Evolutionary conservation across 2,888 invertebrate genomes (phyloP), one percentile per base, ranked within the genome.

Genomic region (Ormyrus labotus): DNA sequence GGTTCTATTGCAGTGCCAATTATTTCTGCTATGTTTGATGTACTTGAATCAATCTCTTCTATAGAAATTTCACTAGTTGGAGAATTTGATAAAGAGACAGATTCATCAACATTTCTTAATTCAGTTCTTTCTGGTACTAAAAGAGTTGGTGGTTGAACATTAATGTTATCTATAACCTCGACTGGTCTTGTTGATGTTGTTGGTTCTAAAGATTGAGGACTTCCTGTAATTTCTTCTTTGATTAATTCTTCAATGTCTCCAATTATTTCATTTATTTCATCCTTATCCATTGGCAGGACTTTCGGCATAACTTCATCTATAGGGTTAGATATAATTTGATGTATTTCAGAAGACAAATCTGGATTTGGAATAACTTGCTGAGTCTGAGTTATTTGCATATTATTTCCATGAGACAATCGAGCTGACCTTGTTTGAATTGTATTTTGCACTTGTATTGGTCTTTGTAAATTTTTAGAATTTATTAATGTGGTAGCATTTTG

Each of bases 31-130:
- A 93, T 91, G 85, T 92, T 92, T 0, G 92, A 92, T 47, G 92
- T 92, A 61, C 92, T 92, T 19, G 92, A 92, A 84, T 92, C 92
- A n/a, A 92, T 92, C 74, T 92, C 92, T 83, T 92, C 92, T 77
- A 92, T 92, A 79, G 92, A 92, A 81, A 92, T 92, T 86, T 92
- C 92, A 10, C 92, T 92, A 57, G 92, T 86, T 0, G 92, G 91
- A 11, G 92, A 92, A 84, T 92, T 91, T 5, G 91, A 90, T 8
- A 91, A 87, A 2, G 92, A 88, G n/a, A 92, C 90, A 47, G 91
- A 87, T 81, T 91, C 92, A 45, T 76, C 61, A 50, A 92, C 88
- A 83, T 92, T 91, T 81, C 92, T 91, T 11, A 91, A 89, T 85
- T 92, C 91, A 48, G 90, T 85, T 77, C 84, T 84, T 82, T 84